Percentiles rank a stretch among this genome's conserved stretches.
Evolutionary conservation across 2,113 vertebrate species (phyloP).

Genomic region (Zosterops pallidus): DNA sequence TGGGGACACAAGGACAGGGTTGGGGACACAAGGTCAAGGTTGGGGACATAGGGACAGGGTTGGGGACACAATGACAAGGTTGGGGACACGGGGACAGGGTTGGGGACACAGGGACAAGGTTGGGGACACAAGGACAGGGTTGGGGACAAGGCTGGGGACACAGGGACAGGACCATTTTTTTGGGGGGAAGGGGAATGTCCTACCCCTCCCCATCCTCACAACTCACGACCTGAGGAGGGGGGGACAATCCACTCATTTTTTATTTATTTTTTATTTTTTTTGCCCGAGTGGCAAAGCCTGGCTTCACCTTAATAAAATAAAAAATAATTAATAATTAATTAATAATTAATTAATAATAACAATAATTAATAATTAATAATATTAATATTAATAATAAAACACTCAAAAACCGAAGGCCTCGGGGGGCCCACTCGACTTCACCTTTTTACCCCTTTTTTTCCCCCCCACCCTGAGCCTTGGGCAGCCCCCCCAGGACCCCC

Average conservation of each 20-base stretch:
- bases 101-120: too few relatives aligned
- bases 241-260: not conserved
- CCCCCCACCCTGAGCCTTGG: not conserved
- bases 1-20: too few relatives aligned
- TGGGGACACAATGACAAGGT: too few relatives aligned
- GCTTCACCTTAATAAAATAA: constrained; percentile 55
- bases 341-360: not conserved
- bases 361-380: not conserved
- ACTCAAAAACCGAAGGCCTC: not conserved
- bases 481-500: too few relatives aligned
- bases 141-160: not conserved
- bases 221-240: not conserved
- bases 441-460: not conserved
- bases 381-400: constrained; percentile 39
- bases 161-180: not conserved
- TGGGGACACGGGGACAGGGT: too few relatives aligned
- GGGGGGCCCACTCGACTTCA: not conserved
- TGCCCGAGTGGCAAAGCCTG: constrained; percentile 35
- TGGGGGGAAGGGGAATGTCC: not conserved
- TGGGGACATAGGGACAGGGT: too few relatives aligned
- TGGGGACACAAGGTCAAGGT: too few relatives aligned
- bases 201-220: not conserved
- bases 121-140: too few relatives aligned
- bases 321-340: not conserved
- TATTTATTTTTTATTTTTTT: too few relatives aligned